phyloP scores from a whole-genome alignment of 2,113 vertebrate species.

The Lepus americanus region DNA sequence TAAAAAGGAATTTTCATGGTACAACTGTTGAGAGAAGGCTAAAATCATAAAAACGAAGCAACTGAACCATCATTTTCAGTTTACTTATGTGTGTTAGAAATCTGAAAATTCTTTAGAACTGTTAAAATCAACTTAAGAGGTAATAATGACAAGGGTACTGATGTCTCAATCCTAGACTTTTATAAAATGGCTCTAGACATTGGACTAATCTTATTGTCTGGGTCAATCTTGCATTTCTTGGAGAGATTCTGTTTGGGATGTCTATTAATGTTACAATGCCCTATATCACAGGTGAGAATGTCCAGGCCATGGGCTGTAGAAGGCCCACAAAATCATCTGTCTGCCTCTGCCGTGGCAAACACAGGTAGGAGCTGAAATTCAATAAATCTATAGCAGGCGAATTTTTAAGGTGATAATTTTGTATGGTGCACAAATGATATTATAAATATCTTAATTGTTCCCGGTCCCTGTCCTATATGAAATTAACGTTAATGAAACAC shows the following conservation, averaged over 20 bases:
- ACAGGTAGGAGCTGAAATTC: too few species aligned
- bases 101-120: neutral
- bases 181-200: neutral
- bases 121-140: slow-evolving; percentile 3
- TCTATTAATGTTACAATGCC: neutral
- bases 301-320: too few species aligned
- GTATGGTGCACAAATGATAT: too few species aligned
- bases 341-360: too few species aligned
- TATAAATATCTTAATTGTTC: too few species aligned
- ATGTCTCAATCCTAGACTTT: neutral
- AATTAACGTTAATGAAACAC: neutral
- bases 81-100: neutral
- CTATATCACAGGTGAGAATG: too few species aligned
- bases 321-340: too few species aligned
- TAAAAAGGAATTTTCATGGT: neutral
- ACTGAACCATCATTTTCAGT: slow-evolving; percentile 10
- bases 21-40: slow-evolving; percentile 14
- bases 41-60: neutral
- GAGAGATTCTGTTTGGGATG: slow-evolving; percentile 40
- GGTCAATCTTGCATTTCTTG: slow-evolving; percentile 8
- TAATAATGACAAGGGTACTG: neutral
- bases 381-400: too few species aligned
- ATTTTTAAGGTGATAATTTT: too few species aligned
- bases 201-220: neutral
- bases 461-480: neutral